Base-by-base conservation (phyloP, 2,888 invertebrate species). In the Chironomus riparius region DNA sequence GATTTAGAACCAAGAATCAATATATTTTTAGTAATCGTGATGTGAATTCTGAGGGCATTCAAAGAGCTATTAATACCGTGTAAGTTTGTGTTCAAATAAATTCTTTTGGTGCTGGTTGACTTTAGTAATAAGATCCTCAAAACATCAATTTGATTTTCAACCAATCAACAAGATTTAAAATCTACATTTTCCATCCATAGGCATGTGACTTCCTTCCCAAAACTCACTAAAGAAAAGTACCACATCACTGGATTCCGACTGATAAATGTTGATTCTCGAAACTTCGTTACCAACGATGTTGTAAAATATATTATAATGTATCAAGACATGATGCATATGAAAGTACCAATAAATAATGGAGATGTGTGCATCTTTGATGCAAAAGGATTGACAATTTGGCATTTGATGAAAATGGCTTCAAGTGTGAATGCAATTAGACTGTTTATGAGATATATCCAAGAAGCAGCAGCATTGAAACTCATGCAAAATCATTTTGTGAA, bases 21-120 rank as follows among this genome's bases (percentile, higher is more conserved):
- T 89, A 89, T 80, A 83, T 90, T 77, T 90, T 89, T 82, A 84
- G 83, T 76, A 86, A 88, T 73, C 82, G 90, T 21, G 88, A 89
- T 79, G 88, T 89, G 0, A 83, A 85, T 78, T 81, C 86, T 0
- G 83, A 84, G 0, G 85, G 85, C 78, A 86, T 89, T 22, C 83
- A 85, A 79, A 84, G 86, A 61, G 84, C 87, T 4, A 2, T 74
- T 12, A 65, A 68, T 15, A 74, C 74, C 15, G 38, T 68, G 47
- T 68, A 15, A 68, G 68, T 68, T 62, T 10, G 2, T 10, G 21
- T 4, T 13, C 15, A 4, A n/a, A 50, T 4, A n/a, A n/a, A n/a
- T 2, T 2, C n/a, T 13, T 48, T 48, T n/a, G 4, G n/a, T 50
- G n/a, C 50, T 50, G 4, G 13, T 13, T 15, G 22, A 24, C 2